Percentiles rank a stretch among this genome's conserved stretches.
phyloP scores from a whole-genome alignment of 2,888 invertebrate genomes.

The Mactromeris polynyma region DNA sequence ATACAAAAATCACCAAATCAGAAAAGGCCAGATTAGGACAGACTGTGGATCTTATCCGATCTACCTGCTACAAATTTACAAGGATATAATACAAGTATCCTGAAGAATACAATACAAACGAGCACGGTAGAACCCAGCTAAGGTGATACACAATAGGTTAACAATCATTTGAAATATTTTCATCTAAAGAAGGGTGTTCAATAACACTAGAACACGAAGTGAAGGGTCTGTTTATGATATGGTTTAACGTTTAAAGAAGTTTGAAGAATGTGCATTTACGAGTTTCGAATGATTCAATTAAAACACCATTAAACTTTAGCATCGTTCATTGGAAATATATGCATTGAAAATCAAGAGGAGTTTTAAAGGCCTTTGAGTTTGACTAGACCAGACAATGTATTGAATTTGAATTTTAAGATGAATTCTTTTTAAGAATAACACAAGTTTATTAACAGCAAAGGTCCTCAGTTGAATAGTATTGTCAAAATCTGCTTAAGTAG shows the following conservation, averaged over 20 bases:
- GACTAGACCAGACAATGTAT: not conserved
- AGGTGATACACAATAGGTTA: not conserved
- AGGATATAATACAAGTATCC: not conserved
- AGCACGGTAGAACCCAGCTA: slow-evolving; percentile 11
- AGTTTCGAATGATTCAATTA: not conserved
- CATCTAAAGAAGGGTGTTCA: slow-evolving; percentile 8
- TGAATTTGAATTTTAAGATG: not conserved
- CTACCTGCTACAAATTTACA: slow-evolving; percentile 61
- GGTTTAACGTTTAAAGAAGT: slow-evolving; percentile 12
- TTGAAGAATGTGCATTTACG: not conserved
- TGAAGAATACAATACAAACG: slow-evolving; percentile 31
- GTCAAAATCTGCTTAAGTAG: no score
- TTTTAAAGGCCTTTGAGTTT: not conserved
- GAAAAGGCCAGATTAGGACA: slow-evolving; percentile 41
- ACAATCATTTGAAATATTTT: not conserved
- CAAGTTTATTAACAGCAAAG: no score
- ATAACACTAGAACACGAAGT: not conserved
- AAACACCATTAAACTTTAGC: not conserved
- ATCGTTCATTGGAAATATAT: not conserved
- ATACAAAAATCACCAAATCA: slow-evolving; percentile 35
- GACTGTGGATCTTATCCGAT: slow-evolving; percentile 35
- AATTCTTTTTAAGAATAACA: no score
- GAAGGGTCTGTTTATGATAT: slow-evolving; percentile 5
- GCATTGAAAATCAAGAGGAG: not conserved
- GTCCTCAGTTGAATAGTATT: no score